A percentile compares a stretch with the other conserved stretches of the same genome.
Conservation (phyloP, 2,797 vertebrate species). For the Gymnocypris eckloni region DNA sequence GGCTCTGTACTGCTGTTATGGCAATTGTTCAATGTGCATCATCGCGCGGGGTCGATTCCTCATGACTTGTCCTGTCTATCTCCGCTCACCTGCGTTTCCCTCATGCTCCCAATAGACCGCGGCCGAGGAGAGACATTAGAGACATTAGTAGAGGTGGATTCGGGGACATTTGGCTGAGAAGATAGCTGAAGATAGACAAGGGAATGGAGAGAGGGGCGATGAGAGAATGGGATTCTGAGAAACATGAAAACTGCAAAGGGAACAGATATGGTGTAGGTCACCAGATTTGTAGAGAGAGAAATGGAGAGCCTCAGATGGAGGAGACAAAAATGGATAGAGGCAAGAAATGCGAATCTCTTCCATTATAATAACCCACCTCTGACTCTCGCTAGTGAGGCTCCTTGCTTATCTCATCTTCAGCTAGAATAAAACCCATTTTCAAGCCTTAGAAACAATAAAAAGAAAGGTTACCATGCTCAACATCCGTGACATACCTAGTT, state of each 20-base stretch:
- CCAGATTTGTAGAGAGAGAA: slow-evolving; percentile 42
- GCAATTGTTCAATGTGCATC: too few species aligned
- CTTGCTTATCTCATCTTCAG: slow-evolving; percentile 71
- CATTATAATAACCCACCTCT: too few species aligned
- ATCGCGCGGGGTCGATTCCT: too few species aligned
- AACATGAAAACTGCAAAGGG: slow-evolving; percentile 60
- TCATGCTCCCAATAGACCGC: background rate
- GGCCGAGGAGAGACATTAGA: slow-evolving; percentile 34
- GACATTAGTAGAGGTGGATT: background rate
- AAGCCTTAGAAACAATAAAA: slow-evolving; percentile 77
- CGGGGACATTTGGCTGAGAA: slow-evolving; percentile 15
- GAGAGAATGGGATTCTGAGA: slow-evolving; percentile 53
- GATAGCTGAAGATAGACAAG: slow-evolving; percentile 20
- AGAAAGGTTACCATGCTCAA: slow-evolving; percentile 76
- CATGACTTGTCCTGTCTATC: too few species aligned
- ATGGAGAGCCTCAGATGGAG: slow-evolving; percentile 65
- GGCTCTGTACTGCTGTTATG: too few species aligned
- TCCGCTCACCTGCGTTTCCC: too few species aligned
- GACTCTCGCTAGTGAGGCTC: too few species aligned
- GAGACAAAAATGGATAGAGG: slow-evolving; percentile 60
- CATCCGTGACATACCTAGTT: slow-evolving; percentile 77
- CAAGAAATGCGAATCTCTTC: slow-evolving; percentile 25
- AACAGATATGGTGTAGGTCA: slow-evolving; percentile 54
- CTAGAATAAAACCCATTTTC: slow-evolving; percentile 81
- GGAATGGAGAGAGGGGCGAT: slow-evolving; percentile 41